Evolutionary conservation across 2,797 vertebrate species (phyloP), one percentile per base, ranked within the genome.

Genomic region (Enteromius argenteus): DNA sequence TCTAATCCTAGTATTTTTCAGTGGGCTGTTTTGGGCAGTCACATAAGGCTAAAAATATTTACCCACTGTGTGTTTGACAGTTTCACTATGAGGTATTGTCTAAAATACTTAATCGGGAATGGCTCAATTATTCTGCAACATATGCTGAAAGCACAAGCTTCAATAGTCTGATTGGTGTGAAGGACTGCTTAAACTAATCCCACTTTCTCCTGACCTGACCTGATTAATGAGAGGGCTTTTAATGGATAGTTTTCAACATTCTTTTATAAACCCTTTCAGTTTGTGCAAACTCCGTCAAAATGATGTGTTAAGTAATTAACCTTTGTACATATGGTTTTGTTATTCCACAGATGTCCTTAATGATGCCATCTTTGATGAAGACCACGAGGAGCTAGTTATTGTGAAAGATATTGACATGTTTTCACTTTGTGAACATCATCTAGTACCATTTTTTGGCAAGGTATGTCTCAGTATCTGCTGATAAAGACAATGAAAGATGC

Each of bases 351-450:
- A 95, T 79, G 87, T 96, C 86, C 71, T 96, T 62, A 96, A 96
- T 84, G 90, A 96, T 67, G 95, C 95, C 84, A 92, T 95, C 86
- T 96, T 97, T 85, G 93, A 96, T 75, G 95, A 97, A 86, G 93
- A 95, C 90, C 96, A 96, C 0, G 78, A 96, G 32, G 94, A 97
- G 90, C 95, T 95, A 92, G 95, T 96, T 86, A 95, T 95, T 30
- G 94, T 96, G 60, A 96, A 95, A 88, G 94, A 95, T 87, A 96
- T 94, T 56, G 96, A 96, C 81, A 92, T 95, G 92, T 95, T 96
- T 86, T 96, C 94, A 1, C 92, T 96, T 73, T 96, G 93, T 86
- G 96, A 96, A 85, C 95, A 96, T 91, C 94, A 96, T 79, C 86
- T 96, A 89, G 92, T 96, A 83, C 95, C 94, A 13, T 97, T 96